Evolutionary conservation across 2,797 vertebrate species (phyloP).

Genomic region (Loris lydekkerianus): DNA sequence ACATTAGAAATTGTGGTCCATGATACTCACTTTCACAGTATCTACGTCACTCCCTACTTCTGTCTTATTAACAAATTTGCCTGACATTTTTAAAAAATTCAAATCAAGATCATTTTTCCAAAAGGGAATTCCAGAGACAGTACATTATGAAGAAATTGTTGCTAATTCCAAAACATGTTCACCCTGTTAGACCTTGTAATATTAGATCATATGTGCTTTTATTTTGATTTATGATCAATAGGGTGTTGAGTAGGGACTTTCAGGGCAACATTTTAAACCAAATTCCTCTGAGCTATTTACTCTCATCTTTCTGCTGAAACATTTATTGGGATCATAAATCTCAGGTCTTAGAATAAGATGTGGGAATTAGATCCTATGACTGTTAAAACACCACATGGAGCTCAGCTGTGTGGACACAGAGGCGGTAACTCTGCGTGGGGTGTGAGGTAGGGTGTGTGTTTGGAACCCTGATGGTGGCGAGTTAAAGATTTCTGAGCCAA

Average conservation of each 20-base stretch:
- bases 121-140: conserved; percentile 58
- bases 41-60: background rate
- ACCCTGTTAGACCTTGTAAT: conserved; percentile 21
- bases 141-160: conserved; percentile 26
- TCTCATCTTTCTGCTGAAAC: conserved; percentile 57
- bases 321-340: conserved; percentile 56
- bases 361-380: conserved; percentile 63
- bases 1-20: background rate
- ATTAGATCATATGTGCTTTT: conserved; percentile 57
- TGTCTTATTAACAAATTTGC: conserved; percentile 14
- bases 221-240: conserved; percentile 56
- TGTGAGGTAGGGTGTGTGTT: background rate
- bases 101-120: conserved; percentile 25
- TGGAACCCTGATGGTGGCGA: background rate
- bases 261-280: conserved; percentile 42
- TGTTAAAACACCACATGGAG: conserved; percentile 10
- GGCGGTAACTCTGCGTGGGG: background rate
- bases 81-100: background rate
- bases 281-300: conserved; percentile 56
- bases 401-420: conserved; percentile 41
- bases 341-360: conserved; percentile 64
- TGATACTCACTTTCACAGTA: background rate
- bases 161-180: conserved; percentile 70
- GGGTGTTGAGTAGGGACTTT: conserved; percentile 50
- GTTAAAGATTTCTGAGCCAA: conserved; percentile 58